Base-by-base conservation (phyloP, 2,113 vertebrate species). In the Pachycephala philippinensis region DNA sequence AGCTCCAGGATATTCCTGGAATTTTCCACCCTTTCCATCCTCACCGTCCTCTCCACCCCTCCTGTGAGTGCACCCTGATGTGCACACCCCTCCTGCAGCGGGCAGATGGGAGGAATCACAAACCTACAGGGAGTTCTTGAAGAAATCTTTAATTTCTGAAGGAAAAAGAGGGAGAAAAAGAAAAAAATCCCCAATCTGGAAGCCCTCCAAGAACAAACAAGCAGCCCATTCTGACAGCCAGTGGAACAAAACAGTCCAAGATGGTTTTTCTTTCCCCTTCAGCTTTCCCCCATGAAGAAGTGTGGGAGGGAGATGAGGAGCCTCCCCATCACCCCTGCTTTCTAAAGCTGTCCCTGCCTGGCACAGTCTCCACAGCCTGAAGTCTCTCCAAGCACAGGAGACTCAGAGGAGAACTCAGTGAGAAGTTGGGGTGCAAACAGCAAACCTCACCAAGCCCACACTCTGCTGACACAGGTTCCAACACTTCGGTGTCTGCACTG, bases 171-270 rank as follows among this genome's bases (percentile, higher is more conserved):
- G 28, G 30, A 27, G 18, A 1, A 7, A 37, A 45, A 39, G 40
- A 54, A 9, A 26, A 15, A 52, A 60, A 11, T 11, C 45, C n/a
- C 18, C 4, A 31, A 3, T 18, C 35, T 88, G 94, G 94, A 85
- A 92, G 15, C 18, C 9, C 75, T 92, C 93, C 93, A 90, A 88
- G 91, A 75, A 44, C 53, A 91, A 91, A 94, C 53, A 86, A 72
- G 80, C 80, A 69, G 76, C 71, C 63, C 84, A 56, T 94, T 94
- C 77, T 95, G 84, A 71, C 68, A 76, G 66, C 8, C 66, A 80
- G 66, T 6, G 76, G 90, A 95, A 94, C 71, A 94, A 95, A 79
- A 90, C 0, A 83, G 17, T 18, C 49, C 7, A 18, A 63, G 57
- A 81, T 59, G 70, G 8, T 11, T 66, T 42, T 42, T 30, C 17